These are phyloP conservation scores for Steatocranus sp. DNA, from an alignment of 2,797 vertebrate species.

Conservation along the genomic window DNA sequence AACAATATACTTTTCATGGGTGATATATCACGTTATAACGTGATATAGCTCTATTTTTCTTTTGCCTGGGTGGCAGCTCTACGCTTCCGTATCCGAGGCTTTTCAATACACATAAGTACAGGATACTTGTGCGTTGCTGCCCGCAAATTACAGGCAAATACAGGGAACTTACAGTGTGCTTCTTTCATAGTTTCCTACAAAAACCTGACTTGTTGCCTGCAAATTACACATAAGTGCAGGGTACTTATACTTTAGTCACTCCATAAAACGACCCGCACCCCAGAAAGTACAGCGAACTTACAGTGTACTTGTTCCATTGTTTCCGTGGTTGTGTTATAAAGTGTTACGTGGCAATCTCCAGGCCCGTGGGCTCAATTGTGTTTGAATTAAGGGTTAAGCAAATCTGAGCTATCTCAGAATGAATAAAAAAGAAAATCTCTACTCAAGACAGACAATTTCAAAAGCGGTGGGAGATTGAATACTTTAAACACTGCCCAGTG, in stretches of 20 bases:
- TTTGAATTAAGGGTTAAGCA: neutral
- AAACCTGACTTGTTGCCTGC: fast-evolving
- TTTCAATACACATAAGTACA: too few relatives aligned
- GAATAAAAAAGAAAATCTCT: constrained; percentile 5
- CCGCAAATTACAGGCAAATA: too few relatives aligned
- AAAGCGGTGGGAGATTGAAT: neutral
- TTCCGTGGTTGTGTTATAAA: neutral
- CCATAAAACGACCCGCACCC: neutral
- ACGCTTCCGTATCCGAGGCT: too few relatives aligned
- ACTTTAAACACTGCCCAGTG: constrained; percentile 8
- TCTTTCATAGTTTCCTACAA: fast-evolving
- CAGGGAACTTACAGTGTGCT: neutral
- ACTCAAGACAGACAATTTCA: neutral
- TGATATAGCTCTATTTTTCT: too few relatives aligned
- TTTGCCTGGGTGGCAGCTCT: too few relatives aligned
- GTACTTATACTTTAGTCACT: neutral
- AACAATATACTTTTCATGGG: too few relatives aligned
- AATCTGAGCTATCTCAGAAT: neutral
- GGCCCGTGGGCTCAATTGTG: neutral
- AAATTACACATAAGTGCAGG: neutral
- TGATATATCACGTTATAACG: too few relatives aligned
- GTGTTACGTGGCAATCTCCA: neutral
- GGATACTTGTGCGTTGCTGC: too few relatives aligned
- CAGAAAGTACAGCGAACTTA: neutral
- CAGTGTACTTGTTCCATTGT: neutral